These are phyloP conservation scores for Idaea aversata DNA, from an alignment of 2,888 invertebrate genomes.

Conservation along the genomic window DNA sequence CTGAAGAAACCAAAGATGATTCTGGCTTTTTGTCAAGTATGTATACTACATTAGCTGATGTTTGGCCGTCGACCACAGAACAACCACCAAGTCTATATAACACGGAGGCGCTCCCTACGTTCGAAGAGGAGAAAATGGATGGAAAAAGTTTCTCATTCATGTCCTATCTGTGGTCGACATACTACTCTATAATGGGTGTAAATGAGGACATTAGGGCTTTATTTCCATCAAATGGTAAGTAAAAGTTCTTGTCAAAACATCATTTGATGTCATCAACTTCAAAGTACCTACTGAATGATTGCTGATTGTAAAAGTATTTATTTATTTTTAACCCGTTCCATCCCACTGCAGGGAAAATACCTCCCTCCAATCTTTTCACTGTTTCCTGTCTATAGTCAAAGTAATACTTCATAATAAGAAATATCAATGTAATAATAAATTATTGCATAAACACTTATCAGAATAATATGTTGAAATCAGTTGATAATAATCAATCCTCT, in stretches of 20 bases:
- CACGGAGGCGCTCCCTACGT: constrained; percentile 37
- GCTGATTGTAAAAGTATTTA: too few species aligned
- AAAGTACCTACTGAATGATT: too few species aligned
- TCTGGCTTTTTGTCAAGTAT: constrained; percentile 53
- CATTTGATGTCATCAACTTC: too few species aligned
- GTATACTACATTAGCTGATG: constrained; percentile 57
- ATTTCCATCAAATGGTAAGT: constrained; percentile 63
- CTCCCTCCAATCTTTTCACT: too few species aligned
- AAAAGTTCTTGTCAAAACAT: neutral
- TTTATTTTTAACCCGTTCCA: too few species aligned
- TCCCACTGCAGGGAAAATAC: too few species aligned
- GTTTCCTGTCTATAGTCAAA: too few species aligned
- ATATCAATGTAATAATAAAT: too few species aligned
- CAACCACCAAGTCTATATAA: constrained; percentile 52
- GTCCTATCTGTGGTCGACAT: constrained; percentile 54
- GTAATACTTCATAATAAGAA: too few species aligned
- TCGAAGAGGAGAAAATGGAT: constrained; percentile 36
- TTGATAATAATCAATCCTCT: too few species aligned
- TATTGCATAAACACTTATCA: too few species aligned
- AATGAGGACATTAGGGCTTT: constrained; percentile 62
- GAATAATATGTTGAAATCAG: too few species aligned
- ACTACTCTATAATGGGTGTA: constrained; percentile 57
- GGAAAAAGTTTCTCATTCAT: constrained; percentile 56
- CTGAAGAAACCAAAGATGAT: constrained; percentile 39
- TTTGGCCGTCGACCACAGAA: constrained; percentile 59